phyloP scores from a whole-genome alignment of 2,888 invertebrate genomes.

The Coecobrya sp. region DNA sequence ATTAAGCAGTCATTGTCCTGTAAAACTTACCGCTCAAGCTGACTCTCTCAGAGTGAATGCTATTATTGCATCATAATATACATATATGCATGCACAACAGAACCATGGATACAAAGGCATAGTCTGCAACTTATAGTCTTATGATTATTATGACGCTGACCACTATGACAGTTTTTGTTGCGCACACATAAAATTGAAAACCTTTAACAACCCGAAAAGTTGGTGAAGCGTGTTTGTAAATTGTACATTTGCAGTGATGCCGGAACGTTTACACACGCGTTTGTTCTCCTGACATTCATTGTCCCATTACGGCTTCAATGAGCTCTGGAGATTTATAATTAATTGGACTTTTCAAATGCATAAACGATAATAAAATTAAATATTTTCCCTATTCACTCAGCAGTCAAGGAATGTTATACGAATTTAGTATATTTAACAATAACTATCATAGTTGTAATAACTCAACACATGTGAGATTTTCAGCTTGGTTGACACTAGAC shows the following conservation, averaged over 20 bases:
- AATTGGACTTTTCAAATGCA: conserved; percentile 17
- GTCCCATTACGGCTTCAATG: conserved; percentile 24
- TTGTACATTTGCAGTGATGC: not conserved
- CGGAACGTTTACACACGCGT: not conserved
- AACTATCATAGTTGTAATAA: not conserved
- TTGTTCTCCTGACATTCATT: conserved; percentile 6
- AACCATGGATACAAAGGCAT: not conserved
- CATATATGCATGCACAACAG: not conserved
- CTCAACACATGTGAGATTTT: not conserved
- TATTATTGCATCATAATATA: conserved; percentile 3
- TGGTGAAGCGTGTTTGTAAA: conserved; percentile 14
- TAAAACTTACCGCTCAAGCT: conserved; percentile 63
- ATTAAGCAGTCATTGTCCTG: conserved; percentile 81
- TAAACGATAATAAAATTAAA: not conserved
- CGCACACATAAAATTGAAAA: conserved; percentile 25
- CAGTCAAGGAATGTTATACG: not conserved
- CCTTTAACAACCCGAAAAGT: not conserved
- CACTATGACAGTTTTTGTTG: conserved; percentile 36
- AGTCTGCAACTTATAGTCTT: conserved; percentile 28
- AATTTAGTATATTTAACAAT: not conserved
- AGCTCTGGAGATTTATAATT: conserved; percentile 20
- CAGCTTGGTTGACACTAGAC: no score
- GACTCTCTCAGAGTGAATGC: conserved; percentile 46
- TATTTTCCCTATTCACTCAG: not conserved
- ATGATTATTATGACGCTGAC: conserved; percentile 6